phyloP scores from a whole-genome alignment of 2,113 vertebrate genomes.

The Nothoprocta pentlandii region DNA sequence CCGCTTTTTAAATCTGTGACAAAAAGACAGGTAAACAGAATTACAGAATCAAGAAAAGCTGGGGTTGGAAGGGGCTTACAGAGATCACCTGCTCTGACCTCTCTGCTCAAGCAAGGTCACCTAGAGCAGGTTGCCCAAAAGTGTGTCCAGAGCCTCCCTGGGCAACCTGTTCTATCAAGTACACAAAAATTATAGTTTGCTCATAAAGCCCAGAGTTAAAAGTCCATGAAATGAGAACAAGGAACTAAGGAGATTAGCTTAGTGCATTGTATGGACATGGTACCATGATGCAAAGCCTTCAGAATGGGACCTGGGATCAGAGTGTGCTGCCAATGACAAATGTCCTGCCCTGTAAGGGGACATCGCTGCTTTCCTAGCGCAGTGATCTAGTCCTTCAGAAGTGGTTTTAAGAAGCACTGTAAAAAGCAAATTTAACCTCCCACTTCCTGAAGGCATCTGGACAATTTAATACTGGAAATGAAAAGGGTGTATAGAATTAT shows the following conservation, averaged over 20 bases:
- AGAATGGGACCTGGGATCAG: background rate
- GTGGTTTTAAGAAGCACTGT: background rate
- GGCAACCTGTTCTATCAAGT: background rate
- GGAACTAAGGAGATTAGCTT: background rate
- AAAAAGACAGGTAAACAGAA: background rate
- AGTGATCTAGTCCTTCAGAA: background rate
- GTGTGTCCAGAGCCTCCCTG: background rate
- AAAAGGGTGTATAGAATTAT: constrained; percentile 58
- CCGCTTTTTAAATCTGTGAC: background rate
- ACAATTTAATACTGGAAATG: constrained; percentile 52
- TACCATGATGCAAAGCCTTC: background rate
- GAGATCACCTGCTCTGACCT: background rate
- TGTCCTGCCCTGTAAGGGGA: background rate
- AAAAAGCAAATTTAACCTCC: constrained; percentile 11
- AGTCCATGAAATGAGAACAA: background rate
- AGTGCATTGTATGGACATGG: background rate
- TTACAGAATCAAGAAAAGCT: background rate
- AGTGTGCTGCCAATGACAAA: background rate
- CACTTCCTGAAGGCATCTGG: background rate
- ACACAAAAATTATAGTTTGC: background rate
- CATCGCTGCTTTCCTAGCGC: background rate
- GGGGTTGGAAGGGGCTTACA: background rate
- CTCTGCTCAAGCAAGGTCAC: background rate
- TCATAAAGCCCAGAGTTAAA: background rate
- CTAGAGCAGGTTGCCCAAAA: background rate